phyloP scores from a whole-genome alignment of 1,140 invertebrate species.

The Eurosta solidaginis region DNA sequence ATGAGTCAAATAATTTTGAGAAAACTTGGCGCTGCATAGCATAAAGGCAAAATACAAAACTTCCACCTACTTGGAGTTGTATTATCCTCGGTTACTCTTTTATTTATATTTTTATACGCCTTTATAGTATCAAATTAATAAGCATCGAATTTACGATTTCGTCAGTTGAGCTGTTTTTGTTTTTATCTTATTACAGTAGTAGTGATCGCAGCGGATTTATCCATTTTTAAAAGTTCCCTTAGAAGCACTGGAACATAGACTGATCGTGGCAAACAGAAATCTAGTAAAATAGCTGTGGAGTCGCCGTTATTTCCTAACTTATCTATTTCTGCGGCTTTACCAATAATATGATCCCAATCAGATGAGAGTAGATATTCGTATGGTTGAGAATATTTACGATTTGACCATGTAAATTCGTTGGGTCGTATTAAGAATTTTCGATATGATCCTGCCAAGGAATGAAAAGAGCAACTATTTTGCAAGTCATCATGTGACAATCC shows the following conservation, averaged over 20 bases:
- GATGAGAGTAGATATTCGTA: slow-evolving; percentile 73
- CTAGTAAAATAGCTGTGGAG: slow-evolving; percentile 76
- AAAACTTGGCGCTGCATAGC: no score
- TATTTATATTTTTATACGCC: no score
- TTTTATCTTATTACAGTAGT: no score
- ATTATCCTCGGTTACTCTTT: no score
- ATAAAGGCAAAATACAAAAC: no score
- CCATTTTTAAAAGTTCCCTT: slow-evolving; percentile 82
- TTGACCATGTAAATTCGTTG: slow-evolving; percentile 71
- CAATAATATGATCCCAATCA: slow-evolving; percentile 69
- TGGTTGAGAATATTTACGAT: slow-evolving; percentile 73
- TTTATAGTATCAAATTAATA: no score
- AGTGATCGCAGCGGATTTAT: slow-evolving; percentile 77
- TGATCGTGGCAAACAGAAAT: slow-evolving; percentile 79
- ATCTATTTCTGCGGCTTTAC: slow-evolving; percentile 31
- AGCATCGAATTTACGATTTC: no score
- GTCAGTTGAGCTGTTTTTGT: no score
- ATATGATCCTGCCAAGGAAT: slow-evolving; percentile 80
- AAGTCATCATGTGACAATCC: slow-evolving; percentile 65
- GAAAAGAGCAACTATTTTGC: slow-evolving; percentile 71
- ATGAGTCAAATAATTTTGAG: no score
- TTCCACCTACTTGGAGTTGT: no score
- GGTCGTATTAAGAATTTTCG: slow-evolving; percentile 74
- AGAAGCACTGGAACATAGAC: slow-evolving; percentile 96
- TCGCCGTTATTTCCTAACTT: slow-evolving; percentile 61